These are phyloP conservation scores for Tyria jacobaeae DNA, from an alignment of 2,888 invertebrate genomes.

Conservation along the genomic window DNA sequence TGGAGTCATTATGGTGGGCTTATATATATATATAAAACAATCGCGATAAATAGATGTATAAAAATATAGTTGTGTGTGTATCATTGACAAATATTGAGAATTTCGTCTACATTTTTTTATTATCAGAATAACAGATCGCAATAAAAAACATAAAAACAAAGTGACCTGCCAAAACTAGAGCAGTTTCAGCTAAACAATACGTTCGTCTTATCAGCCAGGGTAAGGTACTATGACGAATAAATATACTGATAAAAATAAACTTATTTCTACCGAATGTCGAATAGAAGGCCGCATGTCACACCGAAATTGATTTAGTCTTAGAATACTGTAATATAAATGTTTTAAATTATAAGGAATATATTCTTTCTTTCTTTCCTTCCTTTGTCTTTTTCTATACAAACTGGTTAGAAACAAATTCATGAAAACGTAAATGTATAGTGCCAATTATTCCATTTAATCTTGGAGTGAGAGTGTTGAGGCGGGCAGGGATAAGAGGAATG, in stretches of 20 bases:
- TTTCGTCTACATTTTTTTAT: neutral
- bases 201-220: constrained; percentile 71
- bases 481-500: too few relatives aligned
- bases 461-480: too few relatives aligned
- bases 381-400: too few relatives aligned
- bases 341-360: too few relatives aligned
- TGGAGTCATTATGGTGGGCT: too few relatives aligned
- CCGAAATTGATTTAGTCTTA: constrained; percentile 46
- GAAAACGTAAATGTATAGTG: too few relatives aligned
- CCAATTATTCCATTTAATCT: too few relatives aligned
- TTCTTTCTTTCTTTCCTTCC: too few relatives aligned
- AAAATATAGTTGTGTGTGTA: neutral
- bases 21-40: too few relatives aligned
- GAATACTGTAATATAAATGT: too few relatives aligned
- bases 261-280: constrained; percentile 79
- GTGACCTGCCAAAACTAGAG: constrained; percentile 64
- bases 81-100: neutral
- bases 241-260: constrained; percentile 81
- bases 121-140: constrained; percentile 49
- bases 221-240: constrained; percentile 71
- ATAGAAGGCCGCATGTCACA: constrained; percentile 64
- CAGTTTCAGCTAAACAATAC: constrained; percentile 60
- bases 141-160: constrained; percentile 49
- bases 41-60: too few relatives aligned
- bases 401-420: too few relatives aligned